Evolutionary conservation across 2,888 invertebrate genomes (phyloP).

Genomic region (Corythucha ciliata): DNA sequence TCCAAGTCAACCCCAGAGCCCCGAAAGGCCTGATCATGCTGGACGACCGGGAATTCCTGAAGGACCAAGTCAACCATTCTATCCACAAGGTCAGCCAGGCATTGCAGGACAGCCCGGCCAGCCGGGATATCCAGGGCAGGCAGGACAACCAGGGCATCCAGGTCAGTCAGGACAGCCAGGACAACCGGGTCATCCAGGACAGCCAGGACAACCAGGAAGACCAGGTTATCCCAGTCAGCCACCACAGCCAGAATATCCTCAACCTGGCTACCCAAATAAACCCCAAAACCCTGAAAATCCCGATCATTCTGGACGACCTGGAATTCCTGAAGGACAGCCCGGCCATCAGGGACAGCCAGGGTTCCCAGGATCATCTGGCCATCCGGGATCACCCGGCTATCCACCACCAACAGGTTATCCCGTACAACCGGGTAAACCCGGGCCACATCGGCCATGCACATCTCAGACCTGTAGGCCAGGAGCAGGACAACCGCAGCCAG

Average conservation of each 20-base stretch:
- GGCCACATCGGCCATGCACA: constrained; percentile 23
- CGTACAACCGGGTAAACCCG: constrained; percentile 25
- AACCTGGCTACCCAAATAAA: constrained; percentile 26
- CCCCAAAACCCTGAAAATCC: constrained; percentile 33
- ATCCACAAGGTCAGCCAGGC: constrained; percentile 21
- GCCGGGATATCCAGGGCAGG: constrained; percentile 39
- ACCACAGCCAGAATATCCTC: constrained; percentile 31
- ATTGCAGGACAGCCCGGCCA: constrained; percentile 35
- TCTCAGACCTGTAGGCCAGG: constrained; percentile 26
- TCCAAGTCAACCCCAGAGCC: constrained; percentile 26
- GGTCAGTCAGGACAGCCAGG: constrained; percentile 30
- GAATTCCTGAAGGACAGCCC: constrained; percentile 19
- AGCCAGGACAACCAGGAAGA: constrained; percentile 19
- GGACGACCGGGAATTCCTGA: constrained; percentile 36
- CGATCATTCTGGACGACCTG: constrained; percentile 23
- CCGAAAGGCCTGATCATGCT: constrained; percentile 30
- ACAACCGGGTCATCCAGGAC: constrained; percentile 22
- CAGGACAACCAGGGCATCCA: constrained; percentile 43
- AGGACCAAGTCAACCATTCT: constrained; percentile 36
- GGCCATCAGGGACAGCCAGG: constrained; percentile 27
- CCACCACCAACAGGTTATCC: constrained; percentile 30
- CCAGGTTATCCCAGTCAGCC: constrained; percentile 30
- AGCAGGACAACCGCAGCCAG: constrained; percentile 35
- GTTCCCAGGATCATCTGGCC: constrained; percentile 30
- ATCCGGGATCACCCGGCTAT: constrained; percentile 33